These are phyloP conservation scores for Xanthorhoe designata DNA, from an alignment of 2,888 invertebrate genomes.

Conservation along the genomic window DNA sequence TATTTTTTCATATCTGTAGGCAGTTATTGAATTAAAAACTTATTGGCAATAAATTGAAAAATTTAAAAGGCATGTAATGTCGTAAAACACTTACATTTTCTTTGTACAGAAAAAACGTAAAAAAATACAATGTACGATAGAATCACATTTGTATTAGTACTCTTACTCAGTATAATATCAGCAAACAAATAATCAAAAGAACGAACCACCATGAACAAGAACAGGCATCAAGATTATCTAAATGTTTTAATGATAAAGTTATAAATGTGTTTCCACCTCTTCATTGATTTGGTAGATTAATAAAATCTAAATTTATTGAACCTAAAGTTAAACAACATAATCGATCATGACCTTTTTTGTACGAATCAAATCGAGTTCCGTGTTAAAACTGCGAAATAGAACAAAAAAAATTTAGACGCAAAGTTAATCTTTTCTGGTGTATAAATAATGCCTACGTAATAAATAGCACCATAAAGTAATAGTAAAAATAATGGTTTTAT, in stretches of 20 bases:
- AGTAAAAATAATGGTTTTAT: not conserved
- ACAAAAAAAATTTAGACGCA: constrained; percentile 37
- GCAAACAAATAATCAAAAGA: too few species aligned
- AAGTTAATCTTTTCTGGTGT: constrained; percentile 7
- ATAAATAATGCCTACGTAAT: not conserved
- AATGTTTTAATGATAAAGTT: constrained; percentile 3
- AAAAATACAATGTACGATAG: too few species aligned
- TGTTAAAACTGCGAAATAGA: constrained; percentile 48
- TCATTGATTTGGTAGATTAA: constrained; percentile 13
- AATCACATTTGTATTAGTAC: too few species aligned
- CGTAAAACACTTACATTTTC: too few species aligned
- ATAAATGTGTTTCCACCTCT: constrained; percentile 11
- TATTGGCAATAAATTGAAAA: too few species aligned
- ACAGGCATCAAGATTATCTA: not conserved
- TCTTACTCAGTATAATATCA: too few species aligned
- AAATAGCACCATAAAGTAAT: too few species aligned
- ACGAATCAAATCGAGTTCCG: constrained; percentile 57
- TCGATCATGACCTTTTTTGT: constrained; percentile 66
- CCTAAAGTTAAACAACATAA: constrained; percentile 54
- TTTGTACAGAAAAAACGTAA: too few species aligned
- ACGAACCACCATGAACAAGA: not conserved
- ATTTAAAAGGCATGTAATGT: too few species aligned
- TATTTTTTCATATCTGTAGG: too few species aligned
- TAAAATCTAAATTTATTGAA: constrained; percentile 41
- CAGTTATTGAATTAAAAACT: too few species aligned